Percentiles rank a stretch among this genome's conserved stretches.
These are phyloP conservation scores for Centropus bengalensis DNA, from an alignment of 2,113 vertebrate species.

Conservation along the genomic window DNA sequence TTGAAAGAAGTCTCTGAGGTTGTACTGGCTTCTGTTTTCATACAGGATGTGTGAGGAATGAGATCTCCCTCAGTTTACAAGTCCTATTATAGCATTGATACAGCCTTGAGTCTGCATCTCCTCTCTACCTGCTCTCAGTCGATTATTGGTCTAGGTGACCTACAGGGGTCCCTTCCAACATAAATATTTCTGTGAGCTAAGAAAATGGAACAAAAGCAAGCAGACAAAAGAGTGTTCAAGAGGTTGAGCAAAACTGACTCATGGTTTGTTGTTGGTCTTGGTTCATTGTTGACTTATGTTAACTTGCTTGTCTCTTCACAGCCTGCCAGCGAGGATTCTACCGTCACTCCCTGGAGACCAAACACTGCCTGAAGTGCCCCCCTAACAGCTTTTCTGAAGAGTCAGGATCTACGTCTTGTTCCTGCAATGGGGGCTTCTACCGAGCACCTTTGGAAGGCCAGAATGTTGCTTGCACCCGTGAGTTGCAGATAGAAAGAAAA, in stretches of 20 bases:
- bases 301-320: constrained; percentile 13
- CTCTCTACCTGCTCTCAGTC: not conserved
- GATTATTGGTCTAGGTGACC: not conserved
- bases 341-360: constrained; percentile 41
- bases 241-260: not conserved
- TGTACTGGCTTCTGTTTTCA: not conserved
- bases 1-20: not conserved
- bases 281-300: not conserved
- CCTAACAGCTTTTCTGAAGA: constrained; percentile 66
- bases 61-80: not conserved
- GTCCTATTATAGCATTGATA: not conserved
- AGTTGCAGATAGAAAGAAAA: constrained; percentile 26
- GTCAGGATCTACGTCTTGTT: constrained; percentile 62
- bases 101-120: not conserved
- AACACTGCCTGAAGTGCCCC: constrained; percentile 74
- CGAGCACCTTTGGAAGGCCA: constrained; percentile 70
- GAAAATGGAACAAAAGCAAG: not conserved
- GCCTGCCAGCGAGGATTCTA: constrained; percentile 77
- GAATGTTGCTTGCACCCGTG: constrained; percentile 75
- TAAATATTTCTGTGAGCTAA: not conserved
- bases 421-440: constrained; percentile 72
- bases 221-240: not conserved
- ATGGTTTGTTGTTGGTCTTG: not conserved
- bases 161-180: not conserved
- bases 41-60: not conserved